Evolutionary conservation across 2,888 invertebrate species (phyloP).

Genomic region (Hesperia comma): DNA sequence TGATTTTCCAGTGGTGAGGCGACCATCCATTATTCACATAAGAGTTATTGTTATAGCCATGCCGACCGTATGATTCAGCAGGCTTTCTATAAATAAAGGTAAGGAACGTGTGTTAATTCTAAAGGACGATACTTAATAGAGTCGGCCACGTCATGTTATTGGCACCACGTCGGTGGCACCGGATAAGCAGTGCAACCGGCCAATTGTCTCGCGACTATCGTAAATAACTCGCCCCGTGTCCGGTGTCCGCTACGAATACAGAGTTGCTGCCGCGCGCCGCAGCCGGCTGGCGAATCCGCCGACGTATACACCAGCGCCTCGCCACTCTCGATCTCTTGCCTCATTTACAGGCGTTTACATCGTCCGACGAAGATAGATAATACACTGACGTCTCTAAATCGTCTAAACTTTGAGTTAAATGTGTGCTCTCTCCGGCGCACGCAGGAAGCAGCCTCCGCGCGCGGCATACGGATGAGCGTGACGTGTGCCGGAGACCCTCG

Average conservation of each 20-base stretch:
- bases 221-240: constrained; percentile 80
- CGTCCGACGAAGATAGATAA: constrained; percentile 44
- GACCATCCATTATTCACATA: constrained; percentile 21
- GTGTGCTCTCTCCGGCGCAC: constrained; percentile 55
- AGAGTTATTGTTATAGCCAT: constrained; percentile 42
- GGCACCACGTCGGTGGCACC: constrained; percentile 72
- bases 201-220: constrained; percentile 81
- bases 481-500: constrained; percentile 59
- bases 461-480: constrained; percentile 76
- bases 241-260: constrained; percentile 76
- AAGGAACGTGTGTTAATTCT: constrained; percentile 75
- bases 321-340: constrained; percentile 24
- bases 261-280: constrained; percentile 60
- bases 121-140: constrained; percentile 77
- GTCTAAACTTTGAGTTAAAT: constrained; percentile 54
- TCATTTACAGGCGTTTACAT: constrained; percentile 22
- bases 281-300: constrained; percentile 56
- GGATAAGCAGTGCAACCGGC: constrained; percentile 77
- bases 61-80: constrained; percentile 67
- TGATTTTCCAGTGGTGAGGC: constrained; percentile 23
- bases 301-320: constrained; percentile 24
- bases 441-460: constrained; percentile 76
- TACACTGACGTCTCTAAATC: constrained; percentile 47
- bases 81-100: constrained; percentile 64
- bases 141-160: constrained; percentile 81